phyloP scores from a whole-genome alignment of 2,888 invertebrate species.

The Alsophila aescularia region DNA sequence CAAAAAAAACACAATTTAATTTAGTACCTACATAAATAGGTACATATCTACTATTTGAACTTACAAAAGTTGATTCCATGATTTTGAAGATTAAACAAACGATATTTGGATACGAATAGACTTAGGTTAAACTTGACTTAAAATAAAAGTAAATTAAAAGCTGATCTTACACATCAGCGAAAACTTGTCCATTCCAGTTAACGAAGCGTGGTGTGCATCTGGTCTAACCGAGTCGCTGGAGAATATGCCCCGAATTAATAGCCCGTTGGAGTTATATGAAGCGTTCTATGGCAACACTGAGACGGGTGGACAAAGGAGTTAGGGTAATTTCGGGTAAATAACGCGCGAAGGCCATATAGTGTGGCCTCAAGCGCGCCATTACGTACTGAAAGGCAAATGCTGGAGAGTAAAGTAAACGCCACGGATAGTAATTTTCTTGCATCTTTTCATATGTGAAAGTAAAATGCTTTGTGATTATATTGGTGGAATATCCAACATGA shows the following conservation, averaged over 20 bases:
- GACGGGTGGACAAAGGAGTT: conserved; percentile 36
- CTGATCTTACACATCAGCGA: neutral
- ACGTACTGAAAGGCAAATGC: conserved; percentile 10
- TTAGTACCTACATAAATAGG: no score
- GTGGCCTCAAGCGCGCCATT: conserved; percentile 18
- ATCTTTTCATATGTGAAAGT: no score
- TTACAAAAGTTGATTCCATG: no score
- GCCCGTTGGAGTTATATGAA: conserved; percentile 40
- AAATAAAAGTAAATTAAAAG: neutral
- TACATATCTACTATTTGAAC: no score
- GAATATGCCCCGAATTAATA: conserved; percentile 36
- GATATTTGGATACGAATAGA: no score
- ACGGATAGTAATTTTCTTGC: no score
- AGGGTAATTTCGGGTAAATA: conserved; percentile 33
- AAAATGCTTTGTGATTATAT: no score
- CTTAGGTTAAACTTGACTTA: no score
- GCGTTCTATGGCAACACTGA: conserved; percentile 32
- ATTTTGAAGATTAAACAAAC: no score
- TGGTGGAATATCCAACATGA: no score
- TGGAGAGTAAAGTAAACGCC: no score
- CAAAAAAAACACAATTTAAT: no score
- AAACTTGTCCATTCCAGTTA: conserved; percentile 9
- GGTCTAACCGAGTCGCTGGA: conserved; percentile 25
- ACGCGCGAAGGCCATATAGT: conserved; percentile 17
- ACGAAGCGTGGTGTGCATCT: conserved; percentile 25